Base-by-base conservation (phyloP, 2,888 invertebrate genomes). In the Pemphredon lugubris region DNA sequence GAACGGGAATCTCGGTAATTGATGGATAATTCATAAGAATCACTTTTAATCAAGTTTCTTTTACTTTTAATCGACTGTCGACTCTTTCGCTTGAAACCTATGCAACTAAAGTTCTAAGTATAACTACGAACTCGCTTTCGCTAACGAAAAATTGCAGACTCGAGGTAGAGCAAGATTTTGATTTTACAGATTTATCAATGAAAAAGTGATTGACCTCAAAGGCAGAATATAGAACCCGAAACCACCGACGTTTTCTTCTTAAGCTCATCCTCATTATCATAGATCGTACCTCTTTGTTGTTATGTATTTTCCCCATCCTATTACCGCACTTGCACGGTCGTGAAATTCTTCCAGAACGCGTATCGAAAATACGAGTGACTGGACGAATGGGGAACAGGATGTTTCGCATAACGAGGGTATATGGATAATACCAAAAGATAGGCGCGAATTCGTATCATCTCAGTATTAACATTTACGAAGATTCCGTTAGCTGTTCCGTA, bases 151-250 rank as follows among this genome's bases (percentile, higher is more conserved):
- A 40, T 37, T 53, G 13, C 58, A 67, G 45, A 64, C 18, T 30
- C 44, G 57, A 77, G 82, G 78, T 79, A 83, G 84, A 85, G 77
- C 58, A 80, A 79, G 78, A 81, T 80, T 88, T 87, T 87, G 50
- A 82, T 83, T 86, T 89, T 89, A 76, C 88, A 88, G 88, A 88
- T 83, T 84, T 84, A 81, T 81, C 83, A 83, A 61, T 77, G 87
- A 89, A 83, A 88, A 88, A 84, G 81, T 87, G 86, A 82, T 87
- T 79, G 85, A 88, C 84, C 84, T 89, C 81, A 87, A 84, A 54
- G 86, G 87, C 82, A 82, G 84, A 83, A 79, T 88, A 80, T 89
- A 86, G 75, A 86, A 76, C n/a, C 34, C 66, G 11, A n/a, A n/a
- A n/a, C 51, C 64, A 50, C 58, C 60, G 48, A 58, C 1, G 0